Conservation (phyloP, 2,888 invertebrate species). For the Drosophila antonietae region DNA sequence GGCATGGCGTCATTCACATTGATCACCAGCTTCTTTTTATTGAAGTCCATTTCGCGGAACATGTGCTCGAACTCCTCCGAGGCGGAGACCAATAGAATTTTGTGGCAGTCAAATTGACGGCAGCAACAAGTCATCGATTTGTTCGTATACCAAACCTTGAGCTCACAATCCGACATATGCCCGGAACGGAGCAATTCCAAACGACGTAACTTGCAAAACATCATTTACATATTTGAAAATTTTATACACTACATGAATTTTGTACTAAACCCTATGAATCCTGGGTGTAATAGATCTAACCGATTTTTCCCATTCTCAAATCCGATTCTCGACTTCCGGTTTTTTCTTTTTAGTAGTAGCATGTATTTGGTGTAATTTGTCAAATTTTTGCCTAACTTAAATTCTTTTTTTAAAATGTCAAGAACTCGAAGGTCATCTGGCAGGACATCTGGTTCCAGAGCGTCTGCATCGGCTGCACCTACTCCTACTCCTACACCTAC, state of each 20-base stretch:
- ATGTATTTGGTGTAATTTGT: neutral
- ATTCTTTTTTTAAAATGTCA: slow-evolving; percentile 22
- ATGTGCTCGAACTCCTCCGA: slow-evolving; percentile 60
- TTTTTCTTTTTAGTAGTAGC: neutral
- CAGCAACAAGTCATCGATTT: slow-evolving; percentile 12
- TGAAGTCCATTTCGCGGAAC: slow-evolving; percentile 39
- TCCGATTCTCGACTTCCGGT: neutral
- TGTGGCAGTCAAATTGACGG: slow-evolving; percentile 56
- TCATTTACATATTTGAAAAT: slow-evolving; percentile 23
- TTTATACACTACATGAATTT: slow-evolving; percentile 24
- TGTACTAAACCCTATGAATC: slow-evolving; percentile 14
- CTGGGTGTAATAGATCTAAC: neutral
- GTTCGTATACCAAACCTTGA: slow-evolving; percentile 41
- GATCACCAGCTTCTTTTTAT: slow-evolving; percentile 28
- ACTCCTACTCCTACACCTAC: neutral
- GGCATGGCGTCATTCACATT: slow-evolving; percentile 57
- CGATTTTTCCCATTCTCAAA: neutral
- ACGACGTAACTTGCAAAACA: slow-evolving; percentile 66
- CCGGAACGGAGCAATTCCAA: slow-evolving; percentile 56
- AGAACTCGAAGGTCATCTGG: neutral
- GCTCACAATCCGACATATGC: slow-evolving; percentile 57
- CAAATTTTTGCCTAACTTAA: slow-evolving; percentile 5
- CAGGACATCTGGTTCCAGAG: neutral
- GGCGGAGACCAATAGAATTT: slow-evolving; percentile 56
- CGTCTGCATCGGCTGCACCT: neutral